Percentiles rank a stretch among this genome's conserved stretches.
Evolutionary conservation across 2,888 invertebrate genomes (phyloP).

Genomic region (Hanleya hanleyi): DNA sequence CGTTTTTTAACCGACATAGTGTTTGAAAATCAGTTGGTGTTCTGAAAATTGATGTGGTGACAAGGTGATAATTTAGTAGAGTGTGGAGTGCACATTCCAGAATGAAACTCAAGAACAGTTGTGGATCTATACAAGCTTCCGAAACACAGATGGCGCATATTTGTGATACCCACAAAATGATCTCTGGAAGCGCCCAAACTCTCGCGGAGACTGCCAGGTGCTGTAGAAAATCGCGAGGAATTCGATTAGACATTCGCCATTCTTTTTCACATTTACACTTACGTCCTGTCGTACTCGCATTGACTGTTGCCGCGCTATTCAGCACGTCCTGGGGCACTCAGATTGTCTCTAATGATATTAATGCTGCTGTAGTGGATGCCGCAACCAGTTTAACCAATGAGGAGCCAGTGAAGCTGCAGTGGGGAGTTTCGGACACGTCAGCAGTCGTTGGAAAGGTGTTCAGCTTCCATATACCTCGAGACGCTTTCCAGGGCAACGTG

Average conservation of each 20-base stretch:
- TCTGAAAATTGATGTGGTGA: no score
- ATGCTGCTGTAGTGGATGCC: background rate
- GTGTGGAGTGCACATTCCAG: background rate
- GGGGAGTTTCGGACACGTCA: conserved; percentile 72
- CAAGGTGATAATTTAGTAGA: no score
- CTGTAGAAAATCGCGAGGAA: background rate
- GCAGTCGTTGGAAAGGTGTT: conserved; percentile 84
- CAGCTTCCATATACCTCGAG: conserved; percentile 82
- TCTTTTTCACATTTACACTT: background rate
- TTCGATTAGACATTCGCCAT: background rate
- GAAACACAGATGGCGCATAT: background rate
- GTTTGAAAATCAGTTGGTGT: no score
- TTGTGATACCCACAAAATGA: background rate
- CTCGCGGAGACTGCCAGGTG: background rate
- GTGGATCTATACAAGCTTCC: no score
- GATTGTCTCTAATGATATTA: conserved; percentile 1
- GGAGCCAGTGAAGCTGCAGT: conserved; percentile 46
- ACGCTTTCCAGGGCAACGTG: conserved; percentile 82
- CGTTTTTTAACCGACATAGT: no score
- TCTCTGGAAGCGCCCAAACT: background rate
- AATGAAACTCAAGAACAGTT: background rate
- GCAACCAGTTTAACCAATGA: background rate
- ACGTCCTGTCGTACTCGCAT: background rate
- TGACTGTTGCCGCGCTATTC: background rate
- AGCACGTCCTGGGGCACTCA: background rate